These are phyloP conservation scores for Pristionchus pacificus DNA, from an alignment of 1,140 invertebrate species.

Conservation along the genomic window DNA sequence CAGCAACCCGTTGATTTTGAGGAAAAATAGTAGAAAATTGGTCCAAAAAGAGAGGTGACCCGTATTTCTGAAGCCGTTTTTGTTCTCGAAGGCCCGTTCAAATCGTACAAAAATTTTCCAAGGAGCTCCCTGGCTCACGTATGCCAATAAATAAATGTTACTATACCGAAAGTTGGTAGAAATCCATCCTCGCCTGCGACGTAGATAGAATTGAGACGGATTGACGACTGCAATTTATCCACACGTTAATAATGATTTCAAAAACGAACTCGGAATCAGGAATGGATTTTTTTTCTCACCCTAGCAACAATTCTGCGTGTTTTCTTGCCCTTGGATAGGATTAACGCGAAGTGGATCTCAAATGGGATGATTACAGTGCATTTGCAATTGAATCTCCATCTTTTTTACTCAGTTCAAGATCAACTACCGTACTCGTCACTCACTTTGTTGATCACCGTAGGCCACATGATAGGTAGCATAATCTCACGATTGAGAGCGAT, in stretches of 20 bases:
- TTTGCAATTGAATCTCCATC: background rate
- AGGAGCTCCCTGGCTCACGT: too few relatives aligned
- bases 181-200: background rate
- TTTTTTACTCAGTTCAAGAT: too few relatives aligned
- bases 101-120: too few relatives aligned
- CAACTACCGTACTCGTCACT: background rate
- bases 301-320: background rate
- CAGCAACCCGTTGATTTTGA: too few relatives aligned
- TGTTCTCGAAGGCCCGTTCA: too few relatives aligned
- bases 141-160: too few relatives aligned
- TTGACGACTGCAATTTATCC: background rate
- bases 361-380: background rate
- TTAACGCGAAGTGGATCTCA: background rate
- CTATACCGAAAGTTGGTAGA: background rate
- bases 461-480: background rate
- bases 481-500: background rate
- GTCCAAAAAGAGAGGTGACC: too few relatives aligned
- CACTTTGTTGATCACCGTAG: background rate
- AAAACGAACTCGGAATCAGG: background rate
- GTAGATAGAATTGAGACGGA: background rate
- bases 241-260: background rate
- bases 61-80: too few relatives aligned
- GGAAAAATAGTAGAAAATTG: too few relatives aligned
- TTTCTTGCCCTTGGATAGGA: background rate
- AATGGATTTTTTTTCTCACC: too few relatives aligned